Base-by-base conservation (phyloP, 2,888 invertebrate genomes). In the Plagiodera versicolora region DNA sequence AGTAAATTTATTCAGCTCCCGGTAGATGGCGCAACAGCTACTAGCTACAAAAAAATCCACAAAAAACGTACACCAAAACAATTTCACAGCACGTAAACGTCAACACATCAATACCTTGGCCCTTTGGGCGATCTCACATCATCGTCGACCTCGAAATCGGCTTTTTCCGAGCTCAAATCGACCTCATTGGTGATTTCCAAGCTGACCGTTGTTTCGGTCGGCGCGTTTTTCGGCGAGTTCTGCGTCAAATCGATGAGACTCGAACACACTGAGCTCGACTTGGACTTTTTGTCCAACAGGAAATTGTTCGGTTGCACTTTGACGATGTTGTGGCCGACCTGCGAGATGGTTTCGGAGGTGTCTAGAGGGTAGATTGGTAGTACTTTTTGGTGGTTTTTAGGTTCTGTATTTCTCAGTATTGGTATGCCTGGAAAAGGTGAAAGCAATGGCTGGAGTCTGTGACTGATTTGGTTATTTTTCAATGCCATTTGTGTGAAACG, bases 91-190 rank as follows among this genome's bases (percentile, higher is more conserved):
- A n/a, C 3, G 24, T 24, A 24, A 24, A 24, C 6, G 4, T n/a
- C n/a, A n/a, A 24, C 24, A 5, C 3, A 32, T 2, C 10, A n/a
- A 53, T 90, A 87, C 64, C 91, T 83, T 1, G 92, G 90, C 0
- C 91, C 91, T 69, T 71, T 76, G 44, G 66, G 67, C 55, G 69
- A 51, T 24, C 45, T 51, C 56, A 44, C 56, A 19, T 70, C 66
- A 4, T 67, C 58, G 20, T 57, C 65, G 46, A 58, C 65, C 49
- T 71, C 72, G 5, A 51, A 58, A 44, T 72, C 72, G 9, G 61
- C 56, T 61, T 71, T 70, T 47, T 73, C 72, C n/a, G 56, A 54
- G n/a, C 44, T 57, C 11, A 45, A 49, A 24, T 69, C 63, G 0
- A 65, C 32, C 55, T 74, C 62, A 48, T 61, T 64, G 28, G 59